phyloP scores from a whole-genome alignment of 2,888 invertebrate species.

The Drosophila robusta region DNA sequence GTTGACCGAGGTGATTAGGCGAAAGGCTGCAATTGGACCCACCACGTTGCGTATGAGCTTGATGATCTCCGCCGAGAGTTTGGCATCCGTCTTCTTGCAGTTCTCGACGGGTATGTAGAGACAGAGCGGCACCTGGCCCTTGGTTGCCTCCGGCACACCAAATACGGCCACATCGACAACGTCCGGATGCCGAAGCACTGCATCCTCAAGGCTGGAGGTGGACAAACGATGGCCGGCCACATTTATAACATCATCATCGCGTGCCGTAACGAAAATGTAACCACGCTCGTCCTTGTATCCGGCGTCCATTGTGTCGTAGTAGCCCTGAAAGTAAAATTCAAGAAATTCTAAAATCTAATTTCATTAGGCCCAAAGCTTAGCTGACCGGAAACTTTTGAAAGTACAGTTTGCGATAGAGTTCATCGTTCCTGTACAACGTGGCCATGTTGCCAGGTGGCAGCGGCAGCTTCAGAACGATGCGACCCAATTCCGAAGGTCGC shows the following conservation, averaged over 20 bases:
- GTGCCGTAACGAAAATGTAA: constrained; percentile 94
- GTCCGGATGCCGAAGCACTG: constrained; percentile 93
- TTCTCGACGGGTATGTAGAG: constrained; percentile 90
- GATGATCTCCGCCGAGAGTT: constrained; percentile 84
- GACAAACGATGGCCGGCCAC: constrained; percentile 97
- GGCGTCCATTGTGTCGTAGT: constrained; percentile 96
- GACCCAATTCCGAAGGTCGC: constrained; percentile 90
- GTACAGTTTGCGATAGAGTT: constrained; percentile 92
- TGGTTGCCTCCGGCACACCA: constrained; percentile 94
- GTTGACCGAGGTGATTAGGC: constrained; percentile 91
- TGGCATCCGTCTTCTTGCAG: constrained; percentile 74
- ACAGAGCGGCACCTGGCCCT: constrained; percentile 96
- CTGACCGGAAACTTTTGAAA: constrained; percentile 93
- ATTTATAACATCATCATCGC: constrained; percentile 97
- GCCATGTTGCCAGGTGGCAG: constrained; percentile 95
- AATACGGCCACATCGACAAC: constrained; percentile 95
- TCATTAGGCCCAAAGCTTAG: constrained; percentile 64
- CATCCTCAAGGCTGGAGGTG: constrained; percentile 95
- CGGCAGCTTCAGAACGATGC: constrained; percentile 93
- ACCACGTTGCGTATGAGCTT: constrained; percentile 84
- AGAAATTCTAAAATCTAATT: neutral
- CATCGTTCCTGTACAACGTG: constrained; percentile 92
- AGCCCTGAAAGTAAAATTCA: constrained; percentile 70
- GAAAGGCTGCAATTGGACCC: constrained; percentile 94
- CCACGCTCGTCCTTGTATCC: constrained; percentile 94